Evolutionary conservation across 2,797 vertebrate genomes (phyloP).

Genomic region (Hippopotamyrus pictus): DNA sequence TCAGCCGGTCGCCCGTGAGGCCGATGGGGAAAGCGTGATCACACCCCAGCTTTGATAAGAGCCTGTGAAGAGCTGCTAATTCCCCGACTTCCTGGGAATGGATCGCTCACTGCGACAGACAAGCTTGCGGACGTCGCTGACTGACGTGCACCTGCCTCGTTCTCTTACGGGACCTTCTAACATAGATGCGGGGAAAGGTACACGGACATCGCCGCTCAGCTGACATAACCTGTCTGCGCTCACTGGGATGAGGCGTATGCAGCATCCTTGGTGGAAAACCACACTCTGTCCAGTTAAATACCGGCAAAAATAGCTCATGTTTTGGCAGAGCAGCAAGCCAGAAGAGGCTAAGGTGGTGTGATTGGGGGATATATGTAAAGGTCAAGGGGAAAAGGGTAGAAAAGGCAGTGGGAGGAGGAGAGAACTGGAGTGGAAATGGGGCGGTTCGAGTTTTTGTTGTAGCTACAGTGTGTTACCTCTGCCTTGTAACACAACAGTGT

Average conservation of each 20-base stretch:
- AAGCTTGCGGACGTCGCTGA: not conserved
- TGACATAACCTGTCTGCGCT: not conserved
- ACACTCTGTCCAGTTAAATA: not conserved
- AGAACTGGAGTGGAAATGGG: not conserved
- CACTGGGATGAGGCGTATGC: not conserved
- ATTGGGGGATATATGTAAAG: too few relatives aligned
- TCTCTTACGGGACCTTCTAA: not conserved
- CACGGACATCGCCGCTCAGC: not conserved
- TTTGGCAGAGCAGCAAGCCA: not conserved
- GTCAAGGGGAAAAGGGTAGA: not conserved
- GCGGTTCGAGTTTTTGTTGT: not conserved
- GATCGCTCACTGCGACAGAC: not conserved
- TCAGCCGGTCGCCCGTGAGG: not conserved
- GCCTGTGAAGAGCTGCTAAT: slow-evolving; percentile 9
- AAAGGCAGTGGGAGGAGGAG: not conserved
- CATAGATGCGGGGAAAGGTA: not conserved
- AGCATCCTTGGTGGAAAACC: not conserved
- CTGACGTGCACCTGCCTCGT: not conserved
- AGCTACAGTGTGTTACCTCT: not conserved
- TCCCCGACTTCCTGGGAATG: not conserved
- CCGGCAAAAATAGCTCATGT: not conserved
- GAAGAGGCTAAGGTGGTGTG: not conserved
- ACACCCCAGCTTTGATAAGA: not conserved
- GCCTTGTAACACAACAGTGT: not conserved
- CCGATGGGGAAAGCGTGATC: slow-evolving; percentile 9